Evolutionary conservation across 2,113 vertebrate species (phyloP).

Genomic region (Gnathonemus echidnorhynchus): DNA sequence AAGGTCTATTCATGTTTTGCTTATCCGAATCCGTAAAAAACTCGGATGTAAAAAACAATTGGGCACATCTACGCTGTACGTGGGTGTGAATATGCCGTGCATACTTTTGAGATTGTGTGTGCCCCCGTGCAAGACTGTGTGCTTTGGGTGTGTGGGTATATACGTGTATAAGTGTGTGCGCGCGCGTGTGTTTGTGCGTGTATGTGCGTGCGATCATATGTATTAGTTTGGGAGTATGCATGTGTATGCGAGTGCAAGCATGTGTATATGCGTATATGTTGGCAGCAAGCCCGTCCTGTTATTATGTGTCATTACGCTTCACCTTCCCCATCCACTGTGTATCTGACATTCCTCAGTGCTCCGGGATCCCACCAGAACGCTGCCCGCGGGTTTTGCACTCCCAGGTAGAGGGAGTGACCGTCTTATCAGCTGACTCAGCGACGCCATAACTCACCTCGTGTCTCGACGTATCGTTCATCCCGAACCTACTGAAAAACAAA

Average conservation of each 20-base stretch:
- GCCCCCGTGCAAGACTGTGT: not conserved
- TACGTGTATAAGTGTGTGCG: not conserved
- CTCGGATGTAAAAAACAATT: not conserved
- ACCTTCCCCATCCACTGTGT: not conserved
- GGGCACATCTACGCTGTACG: not conserved
- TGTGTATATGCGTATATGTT: not conserved
- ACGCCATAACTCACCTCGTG: not conserved
- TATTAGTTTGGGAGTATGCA: conserved; percentile 22
- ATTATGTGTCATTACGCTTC: not conserved
- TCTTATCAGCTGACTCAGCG: not conserved
- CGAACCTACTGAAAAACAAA: not conserved
- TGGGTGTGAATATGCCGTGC: not conserved
- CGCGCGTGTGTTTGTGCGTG: not conserved
- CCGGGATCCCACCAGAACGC: not conserved
- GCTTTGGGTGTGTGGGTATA: not conserved
- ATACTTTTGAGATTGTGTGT: not conserved
- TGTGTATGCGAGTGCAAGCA: not conserved
- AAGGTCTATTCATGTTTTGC: not conserved
- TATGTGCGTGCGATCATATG: not conserved
- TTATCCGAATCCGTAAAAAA: not conserved
- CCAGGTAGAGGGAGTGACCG: not conserved
- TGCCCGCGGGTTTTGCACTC: not conserved
- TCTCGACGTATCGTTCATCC: not conserved
- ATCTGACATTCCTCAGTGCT: not conserved
- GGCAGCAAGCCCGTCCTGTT: not conserved